These are phyloP conservation scores for Anoplopoma fimbria DNA, from an alignment of 2,113 vertebrate species.

Conservation along the genomic window DNA sequence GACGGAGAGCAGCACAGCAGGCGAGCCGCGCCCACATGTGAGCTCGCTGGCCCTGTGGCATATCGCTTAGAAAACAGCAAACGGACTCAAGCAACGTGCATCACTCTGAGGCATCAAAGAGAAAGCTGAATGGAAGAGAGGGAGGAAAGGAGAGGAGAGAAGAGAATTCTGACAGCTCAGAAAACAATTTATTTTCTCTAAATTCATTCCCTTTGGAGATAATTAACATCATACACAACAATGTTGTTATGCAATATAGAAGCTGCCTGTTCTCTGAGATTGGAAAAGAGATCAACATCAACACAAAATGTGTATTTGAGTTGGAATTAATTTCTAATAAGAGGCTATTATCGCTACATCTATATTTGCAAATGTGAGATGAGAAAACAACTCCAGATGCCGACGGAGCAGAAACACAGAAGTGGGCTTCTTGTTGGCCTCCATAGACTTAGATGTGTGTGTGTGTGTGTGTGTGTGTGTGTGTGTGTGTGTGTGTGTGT, in stretches of 20 bases:
- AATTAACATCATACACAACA: slow-evolving; percentile 11
- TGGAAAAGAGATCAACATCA: not conserved
- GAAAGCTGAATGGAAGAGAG: slow-evolving; percentile 8
- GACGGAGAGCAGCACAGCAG: slow-evolving; percentile 13
- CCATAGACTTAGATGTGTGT: not conserved
- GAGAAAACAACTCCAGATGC: not conserved
- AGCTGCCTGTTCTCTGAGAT: not conserved
- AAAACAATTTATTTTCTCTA: not conserved
- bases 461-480: too few relatives aligned
- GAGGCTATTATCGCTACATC: not conserved
- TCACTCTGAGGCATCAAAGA: slow-evolving; percentile 10
- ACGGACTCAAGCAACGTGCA: not conserved
- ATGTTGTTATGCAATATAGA: not conserved
- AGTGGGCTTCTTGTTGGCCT: not conserved
- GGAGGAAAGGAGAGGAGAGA: not conserved
- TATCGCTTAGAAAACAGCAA: not conserved
- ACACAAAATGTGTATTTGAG: slow-evolving; percentile 15
- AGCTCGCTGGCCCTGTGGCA: not conserved
- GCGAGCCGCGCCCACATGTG: slow-evolving; percentile 16
- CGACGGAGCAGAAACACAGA: not conserved
- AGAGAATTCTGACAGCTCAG: not conserved
- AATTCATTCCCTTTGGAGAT: not conserved
- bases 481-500: not conserved
- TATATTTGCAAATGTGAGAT: not conserved
- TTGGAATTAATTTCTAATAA: not conserved